Percentiles rank a stretch among this genome's conserved stretches.
Evolutionary conservation across 2,888 invertebrate genomes (phyloP).

Genomic region (Dorcus parallelipipedus): DNA sequence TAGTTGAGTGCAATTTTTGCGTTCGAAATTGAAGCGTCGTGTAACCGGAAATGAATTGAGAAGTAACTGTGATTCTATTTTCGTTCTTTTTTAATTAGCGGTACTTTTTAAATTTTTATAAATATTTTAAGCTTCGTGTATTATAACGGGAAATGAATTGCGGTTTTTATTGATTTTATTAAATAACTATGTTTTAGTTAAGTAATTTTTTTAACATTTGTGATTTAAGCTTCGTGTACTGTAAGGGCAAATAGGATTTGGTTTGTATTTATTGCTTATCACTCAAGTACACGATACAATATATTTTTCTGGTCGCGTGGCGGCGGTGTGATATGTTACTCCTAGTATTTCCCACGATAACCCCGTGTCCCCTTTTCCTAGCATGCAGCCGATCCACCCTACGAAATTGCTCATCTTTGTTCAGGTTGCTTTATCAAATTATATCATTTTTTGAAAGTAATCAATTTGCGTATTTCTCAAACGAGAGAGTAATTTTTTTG

Average conservation of each 20-base stretch:
- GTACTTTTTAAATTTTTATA: too few species aligned
- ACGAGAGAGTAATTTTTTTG: too few species aligned
- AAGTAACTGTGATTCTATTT: too few species aligned
- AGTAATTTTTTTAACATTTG: not conserved
- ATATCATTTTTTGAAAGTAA: not conserved
- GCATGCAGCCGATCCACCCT: conserved; percentile 16
- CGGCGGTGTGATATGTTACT: conserved; percentile 31
- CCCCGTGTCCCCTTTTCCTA: conserved; percentile 18
- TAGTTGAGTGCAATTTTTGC: too few species aligned
- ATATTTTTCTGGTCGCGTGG: conserved; percentile 25
- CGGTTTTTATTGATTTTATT: too few species aligned
- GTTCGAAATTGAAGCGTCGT: too few species aligned
- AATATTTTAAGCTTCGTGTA: too few species aligned
- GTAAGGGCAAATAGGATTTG: not conserved
- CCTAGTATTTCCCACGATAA: conserved; percentile 30
- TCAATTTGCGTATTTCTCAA: not conserved
- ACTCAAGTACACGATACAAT: not conserved
- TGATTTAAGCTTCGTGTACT: not conserved
- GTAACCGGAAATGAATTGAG: too few species aligned
- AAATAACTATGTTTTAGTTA: not conserved
- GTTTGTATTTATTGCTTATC: too few species aligned
- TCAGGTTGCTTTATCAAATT: not conserved
- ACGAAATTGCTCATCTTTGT: conserved; percentile 1
- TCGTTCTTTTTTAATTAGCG: too few species aligned
- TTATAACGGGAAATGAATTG: too few species aligned